phyloP scores from a whole-genome alignment of 1,140 invertebrate genomes.

The Magallana ariakensis region DNA sequence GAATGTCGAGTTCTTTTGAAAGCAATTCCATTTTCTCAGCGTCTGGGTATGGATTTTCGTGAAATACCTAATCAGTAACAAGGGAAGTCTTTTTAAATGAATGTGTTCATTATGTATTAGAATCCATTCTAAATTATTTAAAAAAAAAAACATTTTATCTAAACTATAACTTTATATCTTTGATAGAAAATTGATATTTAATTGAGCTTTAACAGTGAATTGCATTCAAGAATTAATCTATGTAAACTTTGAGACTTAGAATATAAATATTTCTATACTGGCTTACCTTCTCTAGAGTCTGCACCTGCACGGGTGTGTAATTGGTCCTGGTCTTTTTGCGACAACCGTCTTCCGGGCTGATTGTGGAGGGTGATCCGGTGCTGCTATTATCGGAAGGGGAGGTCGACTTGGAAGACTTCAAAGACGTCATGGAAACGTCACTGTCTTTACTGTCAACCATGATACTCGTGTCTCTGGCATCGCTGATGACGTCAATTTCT shows the following conservation, averaged over 20 bases:
- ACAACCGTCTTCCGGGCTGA: conserved; percentile 22
- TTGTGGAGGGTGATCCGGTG: conserved; percentile 55
- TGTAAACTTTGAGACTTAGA: too few species aligned
- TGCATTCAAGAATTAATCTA: too few species aligned
- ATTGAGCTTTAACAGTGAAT: too few species aligned
- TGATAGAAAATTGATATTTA: too few species aligned
- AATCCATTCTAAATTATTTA: too few species aligned
- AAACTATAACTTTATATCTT: too few species aligned
- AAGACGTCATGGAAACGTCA: conserved; percentile 61
- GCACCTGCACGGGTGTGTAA: conserved; percentile 66
- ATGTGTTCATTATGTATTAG: too few species aligned
- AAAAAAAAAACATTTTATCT: too few species aligned
- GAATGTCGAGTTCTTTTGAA: conserved; percentile 62
- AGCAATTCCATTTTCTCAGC: conserved; percentile 67
- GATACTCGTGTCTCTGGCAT: neutral
- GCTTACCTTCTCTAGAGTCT: conserved; percentile 58
- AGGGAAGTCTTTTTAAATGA: too few species aligned
- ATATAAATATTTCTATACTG: too few species aligned
- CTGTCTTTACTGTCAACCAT: conserved; percentile 45
- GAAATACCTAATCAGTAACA: conserved; percentile 50
- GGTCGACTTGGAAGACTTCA: conserved; percentile 49
- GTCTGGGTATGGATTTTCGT: conserved; percentile 70
- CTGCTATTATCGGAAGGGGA: conserved; percentile 51
- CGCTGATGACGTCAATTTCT: conserved; percentile 47
- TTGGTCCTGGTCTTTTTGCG: conserved; percentile 68